Conservation (phyloP, 2,888 invertebrate species). For the Eucera pruinosa region DNA sequence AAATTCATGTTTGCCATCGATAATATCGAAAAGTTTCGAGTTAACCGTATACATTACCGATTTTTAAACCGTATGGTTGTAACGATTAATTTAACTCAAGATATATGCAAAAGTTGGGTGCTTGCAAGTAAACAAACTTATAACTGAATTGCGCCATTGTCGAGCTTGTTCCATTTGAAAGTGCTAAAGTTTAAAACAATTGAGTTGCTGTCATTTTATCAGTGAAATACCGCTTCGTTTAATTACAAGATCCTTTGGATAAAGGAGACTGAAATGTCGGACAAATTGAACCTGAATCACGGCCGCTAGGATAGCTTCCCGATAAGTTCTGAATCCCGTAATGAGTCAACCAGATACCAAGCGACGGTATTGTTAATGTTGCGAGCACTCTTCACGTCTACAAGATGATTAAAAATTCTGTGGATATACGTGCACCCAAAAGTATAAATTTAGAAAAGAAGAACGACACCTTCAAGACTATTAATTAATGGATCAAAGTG, state of each 20-base stretch:
- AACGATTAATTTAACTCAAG: not conserved
- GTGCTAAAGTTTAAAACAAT: not conserved
- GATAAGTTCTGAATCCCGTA: conserved; percentile 18
- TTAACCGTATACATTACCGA: no score
- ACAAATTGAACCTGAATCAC: conserved; percentile 8
- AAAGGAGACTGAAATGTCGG: no score
- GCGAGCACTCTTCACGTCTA: no score
- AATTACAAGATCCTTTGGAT: no score
- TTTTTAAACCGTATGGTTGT: not conserved
- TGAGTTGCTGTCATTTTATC: not conserved
- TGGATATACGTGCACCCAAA: no score
- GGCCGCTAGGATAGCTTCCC: not conserved
- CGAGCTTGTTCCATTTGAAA: not conserved
- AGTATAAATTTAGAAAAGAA: no score
- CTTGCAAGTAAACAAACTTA: not conserved
- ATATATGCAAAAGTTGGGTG: not conserved
- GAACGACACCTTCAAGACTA: no score
- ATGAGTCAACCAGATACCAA: conserved; percentile 3
- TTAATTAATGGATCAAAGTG: no score
- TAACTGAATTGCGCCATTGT: not conserved
- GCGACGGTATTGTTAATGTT: not conserved
- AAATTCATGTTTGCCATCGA: no score
- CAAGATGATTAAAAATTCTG: no score
- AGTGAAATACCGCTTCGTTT: not conserved
- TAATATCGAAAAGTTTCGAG: no score